Conservation (phyloP, 2,888 invertebrate species). For the Hirtodrosophila cameraria region DNA sequence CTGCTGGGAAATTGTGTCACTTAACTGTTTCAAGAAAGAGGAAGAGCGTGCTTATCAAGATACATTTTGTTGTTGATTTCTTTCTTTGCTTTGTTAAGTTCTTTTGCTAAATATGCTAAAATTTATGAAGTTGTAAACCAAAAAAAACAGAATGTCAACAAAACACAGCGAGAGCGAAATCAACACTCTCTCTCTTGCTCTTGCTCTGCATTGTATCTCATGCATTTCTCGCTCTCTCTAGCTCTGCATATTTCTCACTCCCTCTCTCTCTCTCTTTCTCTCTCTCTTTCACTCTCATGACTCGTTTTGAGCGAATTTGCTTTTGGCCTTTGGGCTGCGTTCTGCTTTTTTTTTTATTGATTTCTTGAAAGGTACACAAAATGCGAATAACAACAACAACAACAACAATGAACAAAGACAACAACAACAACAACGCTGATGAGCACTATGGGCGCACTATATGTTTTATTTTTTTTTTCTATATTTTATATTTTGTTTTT, state of each 20-base stretch:
- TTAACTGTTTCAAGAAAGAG: conserved; percentile 59
- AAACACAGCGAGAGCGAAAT: conserved; percentile 45
- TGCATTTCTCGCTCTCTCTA: conserved; percentile 5
- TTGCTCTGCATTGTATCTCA: conserved; percentile 9
- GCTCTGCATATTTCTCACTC: conserved; percentile 4
- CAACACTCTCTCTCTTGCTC: conserved; percentile 17
- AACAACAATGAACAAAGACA: conserved; percentile 24
- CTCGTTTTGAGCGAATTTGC: conserved; percentile 75
- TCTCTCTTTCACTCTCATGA: conserved; percentile 31
- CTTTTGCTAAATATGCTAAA: conserved; percentile 66
- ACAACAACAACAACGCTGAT: conserved; percentile 38
- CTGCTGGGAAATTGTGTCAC: conserved; percentile 61
- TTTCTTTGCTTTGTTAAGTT: conserved; percentile 14
- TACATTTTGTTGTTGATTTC: conserved; percentile 30
- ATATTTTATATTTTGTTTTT: too few species aligned
- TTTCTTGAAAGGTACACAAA: conserved; percentile 82
- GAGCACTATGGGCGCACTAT: not conserved
- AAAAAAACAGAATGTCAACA: conserved; percentile 66
- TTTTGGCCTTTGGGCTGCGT: conserved; percentile 62
- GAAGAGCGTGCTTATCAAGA: conserved; percentile 26
- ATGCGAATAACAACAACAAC: conserved; percentile 75
- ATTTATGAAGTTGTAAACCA: conserved; percentile 31
- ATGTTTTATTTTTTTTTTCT: not conserved
- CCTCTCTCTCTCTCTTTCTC: conserved; percentile 13
- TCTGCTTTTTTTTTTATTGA: conserved; percentile 80